phyloP scores from a whole-genome alignment of 1,140 invertebrate genomes.

The Cyclina sinensis region DNA sequence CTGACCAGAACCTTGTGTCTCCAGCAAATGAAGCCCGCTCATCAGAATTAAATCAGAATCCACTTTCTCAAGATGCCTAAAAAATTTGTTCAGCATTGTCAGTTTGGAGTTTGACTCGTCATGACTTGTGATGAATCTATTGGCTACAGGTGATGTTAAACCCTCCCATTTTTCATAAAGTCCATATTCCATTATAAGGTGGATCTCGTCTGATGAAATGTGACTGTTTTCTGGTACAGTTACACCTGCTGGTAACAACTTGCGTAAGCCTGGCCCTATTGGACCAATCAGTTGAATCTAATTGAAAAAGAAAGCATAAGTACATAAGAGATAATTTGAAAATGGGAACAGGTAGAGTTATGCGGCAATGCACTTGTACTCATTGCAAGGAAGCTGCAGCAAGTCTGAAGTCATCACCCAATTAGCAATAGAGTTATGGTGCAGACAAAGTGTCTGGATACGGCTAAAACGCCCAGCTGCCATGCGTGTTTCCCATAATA shows the following conservation, averaged over 20 bases:
- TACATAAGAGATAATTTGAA: no score
- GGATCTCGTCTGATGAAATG: conserved; percentile 86
- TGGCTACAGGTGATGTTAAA: conserved; percentile 85
- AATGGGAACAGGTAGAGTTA: no score
- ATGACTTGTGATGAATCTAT: conserved; percentile 87
- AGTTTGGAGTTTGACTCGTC: conserved; percentile 86
- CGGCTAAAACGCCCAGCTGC: no score
- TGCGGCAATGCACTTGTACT: no score
- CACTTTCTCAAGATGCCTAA: conserved; percentile 82
- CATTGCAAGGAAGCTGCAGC: no score
- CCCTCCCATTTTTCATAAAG: conserved; percentile 86
- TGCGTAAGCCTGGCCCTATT: conserved; percentile 86
- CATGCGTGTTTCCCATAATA: no score
- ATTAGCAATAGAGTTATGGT: no score
- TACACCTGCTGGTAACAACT: conserved; percentile 85
- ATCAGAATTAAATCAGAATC: conserved; percentile 86
- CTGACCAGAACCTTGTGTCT: conserved; percentile 83
- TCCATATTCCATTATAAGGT: conserved; percentile 87
- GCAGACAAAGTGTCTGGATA: no score
- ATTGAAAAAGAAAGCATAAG: no score
- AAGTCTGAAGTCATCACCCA: no score
- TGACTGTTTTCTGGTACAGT: conserved; percentile 79
- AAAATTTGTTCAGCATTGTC: conserved; percentile 86
- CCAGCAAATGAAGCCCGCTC: conserved; percentile 87
- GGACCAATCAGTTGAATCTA: conserved; percentile 87